These are phyloP conservation scores for Lasioglossum villosulum DNA, from an alignment of 2,888 invertebrate genomes.

Conservation along the genomic window DNA sequence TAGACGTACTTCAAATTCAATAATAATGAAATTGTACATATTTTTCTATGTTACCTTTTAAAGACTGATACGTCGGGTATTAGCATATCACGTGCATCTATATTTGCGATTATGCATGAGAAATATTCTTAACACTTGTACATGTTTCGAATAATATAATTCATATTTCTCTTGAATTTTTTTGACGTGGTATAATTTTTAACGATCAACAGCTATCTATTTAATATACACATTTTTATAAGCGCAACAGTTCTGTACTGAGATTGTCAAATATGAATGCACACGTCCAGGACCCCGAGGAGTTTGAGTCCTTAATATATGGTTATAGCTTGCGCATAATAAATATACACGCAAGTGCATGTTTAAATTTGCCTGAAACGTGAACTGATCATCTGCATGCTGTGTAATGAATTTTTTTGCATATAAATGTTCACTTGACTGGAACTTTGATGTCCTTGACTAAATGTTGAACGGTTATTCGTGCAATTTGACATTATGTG, in stretches of 20 bases:
- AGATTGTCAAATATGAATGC: neutral
- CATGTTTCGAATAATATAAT: slow-evolving; percentile 9
- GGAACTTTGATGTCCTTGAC: neutral
- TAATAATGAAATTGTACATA: slow-evolving; percentile 27
- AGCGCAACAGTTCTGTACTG: neutral
- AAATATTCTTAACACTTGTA: slow-evolving; percentile 8
- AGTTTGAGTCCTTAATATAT: neutral
- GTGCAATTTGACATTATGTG: slow-evolving; percentile 9
- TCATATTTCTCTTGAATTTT: neutral
- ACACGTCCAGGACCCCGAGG: neutral
- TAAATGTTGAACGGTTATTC: neutral
- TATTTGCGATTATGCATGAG: neutral
- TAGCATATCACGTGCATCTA: slow-evolving; percentile 25
- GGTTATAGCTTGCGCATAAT: slow-evolving; percentile 21
- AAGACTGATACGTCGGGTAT: slow-evolving; percentile 49
- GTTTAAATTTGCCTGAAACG: slow-evolving; percentile 29
- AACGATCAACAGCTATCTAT: neutral
- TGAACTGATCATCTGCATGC: slow-evolving; percentile 43
- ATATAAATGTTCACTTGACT: slow-evolving; percentile 17
- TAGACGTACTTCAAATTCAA: neutral
- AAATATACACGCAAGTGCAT: slow-evolving; percentile 34
- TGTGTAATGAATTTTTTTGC: slow-evolving; percentile 31
- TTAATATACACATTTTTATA: slow-evolving; percentile 22
- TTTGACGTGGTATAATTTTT: neutral
- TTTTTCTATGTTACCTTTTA: slow-evolving; percentile 13